Base-by-base conservation (phyloP, 2,888 invertebrate species). In the Drosophila anomalata region DNA sequence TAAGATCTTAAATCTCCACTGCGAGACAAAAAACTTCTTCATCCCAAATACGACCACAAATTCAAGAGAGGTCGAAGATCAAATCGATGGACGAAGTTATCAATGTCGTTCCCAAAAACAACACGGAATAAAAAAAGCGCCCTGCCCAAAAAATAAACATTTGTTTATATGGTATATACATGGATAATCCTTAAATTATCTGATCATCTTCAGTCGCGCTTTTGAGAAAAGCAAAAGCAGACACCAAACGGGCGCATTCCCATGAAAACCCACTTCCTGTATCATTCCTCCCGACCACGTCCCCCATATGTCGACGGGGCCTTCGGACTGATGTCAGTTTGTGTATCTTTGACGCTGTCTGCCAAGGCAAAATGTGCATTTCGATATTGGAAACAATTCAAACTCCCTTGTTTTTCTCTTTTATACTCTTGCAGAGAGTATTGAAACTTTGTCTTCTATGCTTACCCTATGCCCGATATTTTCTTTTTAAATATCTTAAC, bases 301-400 rank as follows among this genome's bases (percentile, higher is more conserved):
- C 46, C 77, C 57, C 73, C 63, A 69, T 62, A 75, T 77, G 69
- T 80, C 58, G 65, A 56, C 33, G 33, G 55, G 50, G 60, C 68
- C 71, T 12, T 67, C 67, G 78, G 75, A 77, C 80, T 70, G 82
- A 59, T 80, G 79, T 80, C 79, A 80, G 79, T 74, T 80, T 84
- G 76, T 63, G 42, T 77, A 79, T 79, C 87, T 77, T 46, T 44
- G 56, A 67, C 72, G 73, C 84, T 86, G 81, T 83, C 81, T 73
- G 73, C 87, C 87, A 81, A 77, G 73, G 73, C 79, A 75, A 71
- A 74, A 73, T 82, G 66, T 68, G 76, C 63, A 78, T 76, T 84
- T 69, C 67, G 77, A 78, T 84, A 85, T 85, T 84, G 75, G 70
- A 86, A 80, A 81, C 87, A 81, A 83, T 87, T 87, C 81, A 74